Percentiles rank a stretch among this genome's conserved stretches.
Conservation (phyloP, 2,113 vertebrate genomes). For the Poicephalus gulielmi region DNA sequence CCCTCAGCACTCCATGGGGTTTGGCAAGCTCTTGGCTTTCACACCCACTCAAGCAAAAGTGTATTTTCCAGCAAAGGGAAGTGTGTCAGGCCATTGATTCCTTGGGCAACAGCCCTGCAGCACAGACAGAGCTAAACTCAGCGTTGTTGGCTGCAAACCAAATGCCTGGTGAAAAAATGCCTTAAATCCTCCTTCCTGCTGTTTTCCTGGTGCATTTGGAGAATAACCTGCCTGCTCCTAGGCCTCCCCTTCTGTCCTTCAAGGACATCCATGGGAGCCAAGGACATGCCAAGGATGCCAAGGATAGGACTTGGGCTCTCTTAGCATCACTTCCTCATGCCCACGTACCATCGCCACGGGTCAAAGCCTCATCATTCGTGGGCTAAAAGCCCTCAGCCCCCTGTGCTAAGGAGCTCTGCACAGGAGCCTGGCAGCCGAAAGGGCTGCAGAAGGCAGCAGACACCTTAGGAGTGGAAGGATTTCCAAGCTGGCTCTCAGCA, state of each 20-base stretch:
- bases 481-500: background rate
- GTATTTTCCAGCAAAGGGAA: constrained; percentile 27
- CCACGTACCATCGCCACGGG: fast-evolving
- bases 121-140: background rate
- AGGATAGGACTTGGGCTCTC: background rate
- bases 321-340: background rate
- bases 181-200: background rate
- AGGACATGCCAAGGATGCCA: background rate
- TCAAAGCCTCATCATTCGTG: fast-evolving
- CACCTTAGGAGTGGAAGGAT: background rate
- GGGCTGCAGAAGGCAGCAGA: background rate
- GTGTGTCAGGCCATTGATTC: constrained; percentile 47
- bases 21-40: background rate
- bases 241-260: background rate
- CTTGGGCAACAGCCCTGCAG: constrained; percentile 4
- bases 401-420: fast-evolving
- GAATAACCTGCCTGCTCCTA: background rate
- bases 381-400: background rate
- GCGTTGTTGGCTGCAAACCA: constrained; percentile 33
- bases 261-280: background rate
- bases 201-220: background rate
- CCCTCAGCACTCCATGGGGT: background rate
- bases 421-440: background rate
- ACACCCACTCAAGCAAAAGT: constrained; percentile 42
- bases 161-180: background rate